Conservation (phyloP, 2,113 vertebrate genomes). For the Forbesichthys papilliferus region DNA sequence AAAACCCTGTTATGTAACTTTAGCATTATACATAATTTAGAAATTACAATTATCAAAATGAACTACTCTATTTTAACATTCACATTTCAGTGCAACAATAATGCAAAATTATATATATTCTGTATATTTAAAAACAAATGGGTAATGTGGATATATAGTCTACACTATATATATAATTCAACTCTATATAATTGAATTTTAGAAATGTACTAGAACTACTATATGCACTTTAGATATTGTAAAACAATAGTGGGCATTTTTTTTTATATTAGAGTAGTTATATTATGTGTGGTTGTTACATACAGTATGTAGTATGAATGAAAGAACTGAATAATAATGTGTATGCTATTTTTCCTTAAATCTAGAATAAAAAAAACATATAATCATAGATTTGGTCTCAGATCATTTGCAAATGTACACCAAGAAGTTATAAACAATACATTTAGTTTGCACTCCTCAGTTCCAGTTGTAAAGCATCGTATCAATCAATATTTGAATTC, state of each 20-base stretch:
- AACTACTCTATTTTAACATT: too few species aligned
- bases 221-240: background rate
- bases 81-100: too few species aligned
- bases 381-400: background rate
- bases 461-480: constrained; percentile 12
- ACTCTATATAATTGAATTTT: too few species aligned
- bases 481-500: constrained; percentile 32
- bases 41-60: background rate
- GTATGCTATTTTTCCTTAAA: too few species aligned
- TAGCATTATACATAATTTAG: too few species aligned
- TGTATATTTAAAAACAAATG: background rate
- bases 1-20: too few species aligned
- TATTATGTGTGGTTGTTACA: background rate
- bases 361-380: too few species aligned
- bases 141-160: background rate
- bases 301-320: too few species aligned
- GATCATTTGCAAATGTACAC: background rate
- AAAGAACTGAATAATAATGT: too few species aligned
- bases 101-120: background rate
- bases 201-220: background rate
- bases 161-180: too few species aligned
- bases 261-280: background rate
- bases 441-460: constrained; percentile 6
- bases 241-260: background rate
- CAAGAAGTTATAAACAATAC: constrained; percentile 13